phyloP scores from a whole-genome alignment of 1,140 invertebrate genomes.

The Drosophila repletoides region DNA sequence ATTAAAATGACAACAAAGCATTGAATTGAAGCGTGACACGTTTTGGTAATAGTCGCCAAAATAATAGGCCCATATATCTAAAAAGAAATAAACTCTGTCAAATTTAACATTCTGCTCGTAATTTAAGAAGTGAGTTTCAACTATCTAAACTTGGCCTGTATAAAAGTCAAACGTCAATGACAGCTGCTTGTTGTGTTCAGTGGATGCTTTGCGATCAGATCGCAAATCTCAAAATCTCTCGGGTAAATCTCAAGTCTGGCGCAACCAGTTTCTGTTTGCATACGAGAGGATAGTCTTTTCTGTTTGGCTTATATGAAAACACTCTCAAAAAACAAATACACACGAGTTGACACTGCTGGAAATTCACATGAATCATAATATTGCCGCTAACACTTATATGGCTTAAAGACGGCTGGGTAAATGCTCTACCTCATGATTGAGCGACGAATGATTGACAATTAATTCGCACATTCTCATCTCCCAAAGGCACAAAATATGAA shows the following conservation, averaged over 20 bases:
- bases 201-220: neutral
- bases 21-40: conserved; percentile 41
- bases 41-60: neutral
- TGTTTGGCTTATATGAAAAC: no score
- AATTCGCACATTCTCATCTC: conserved; percentile 75
- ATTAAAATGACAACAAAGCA: conserved; percentile 25
- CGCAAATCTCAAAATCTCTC: no score
- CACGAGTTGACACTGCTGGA: neutral
- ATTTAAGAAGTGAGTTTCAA: conserved; percentile 2
- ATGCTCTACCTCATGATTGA: conserved; percentile 71
- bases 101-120: no score
- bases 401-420: neutral
- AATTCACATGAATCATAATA: conserved; percentile 14
- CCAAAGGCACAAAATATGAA: conserved; percentile 35
- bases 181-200: conserved; percentile 26
- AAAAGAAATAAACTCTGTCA: no score
- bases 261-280: conserved; percentile 30
- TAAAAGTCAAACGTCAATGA: conserved; percentile 63
- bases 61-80: no score
- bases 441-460: conserved; percentile 70
- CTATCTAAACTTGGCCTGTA: conserved; percentile 3
- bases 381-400: neutral
- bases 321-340: neutral
- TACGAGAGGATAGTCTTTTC: neutral
- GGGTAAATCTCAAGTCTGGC: neutral